Evolutionary conservation across 2,888 invertebrate genomes (phyloP).

Genomic region (Drosophila neoperkinsi): DNA sequence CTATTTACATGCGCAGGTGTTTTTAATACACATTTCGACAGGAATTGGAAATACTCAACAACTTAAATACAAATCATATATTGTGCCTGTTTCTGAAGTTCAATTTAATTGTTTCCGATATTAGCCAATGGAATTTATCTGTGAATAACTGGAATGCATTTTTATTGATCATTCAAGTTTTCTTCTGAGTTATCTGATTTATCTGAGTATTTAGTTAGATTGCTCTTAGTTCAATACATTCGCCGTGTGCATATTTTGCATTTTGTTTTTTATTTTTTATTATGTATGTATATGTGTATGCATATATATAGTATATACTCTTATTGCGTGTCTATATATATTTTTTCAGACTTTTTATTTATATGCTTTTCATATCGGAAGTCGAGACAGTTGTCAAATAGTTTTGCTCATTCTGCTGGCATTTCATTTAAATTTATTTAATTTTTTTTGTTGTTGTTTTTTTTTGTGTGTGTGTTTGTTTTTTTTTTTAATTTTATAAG

Average conservation of each 20-base stretch:
- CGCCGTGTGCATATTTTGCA: conserved; percentile 18
- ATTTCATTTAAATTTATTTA: conserved; percentile 37
- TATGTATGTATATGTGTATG: conserved; percentile 30
- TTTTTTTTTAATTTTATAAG: conserved; percentile 66
- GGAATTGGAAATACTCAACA: background rate
- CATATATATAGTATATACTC: conserved; percentile 45
- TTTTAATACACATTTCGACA: background rate
- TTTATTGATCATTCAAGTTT: conserved; percentile 1
- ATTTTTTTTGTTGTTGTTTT: conserved; percentile 25
- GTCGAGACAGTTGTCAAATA: conserved; percentile 74
- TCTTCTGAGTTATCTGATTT: conserved; percentile 19
- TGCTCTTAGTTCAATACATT: conserved; percentile 18
- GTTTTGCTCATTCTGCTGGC: conserved; percentile 46
- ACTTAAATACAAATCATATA: background rate
- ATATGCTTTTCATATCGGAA: conserved; percentile 73
- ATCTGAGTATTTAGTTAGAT: conserved; percentile 21
- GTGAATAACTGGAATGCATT: conserved; percentile 18
- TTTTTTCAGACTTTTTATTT: conserved; percentile 74
- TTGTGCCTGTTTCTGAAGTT: background rate
- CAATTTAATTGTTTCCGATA: conserved; percentile 2
- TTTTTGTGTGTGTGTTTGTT: conserved; percentile 28
- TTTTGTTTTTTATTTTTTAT: conserved; percentile 12
- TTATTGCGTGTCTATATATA: conserved; percentile 39
- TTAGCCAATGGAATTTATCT: conserved; percentile 15
- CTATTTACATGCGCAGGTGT: conserved; percentile 14